A percentile compares a stretch with the other conserved stretches of the same genome.
These are phyloP conservation scores for Grantiella picta DNA, from an alignment of 2,113 vertebrate species.

Conservation along the genomic window DNA sequence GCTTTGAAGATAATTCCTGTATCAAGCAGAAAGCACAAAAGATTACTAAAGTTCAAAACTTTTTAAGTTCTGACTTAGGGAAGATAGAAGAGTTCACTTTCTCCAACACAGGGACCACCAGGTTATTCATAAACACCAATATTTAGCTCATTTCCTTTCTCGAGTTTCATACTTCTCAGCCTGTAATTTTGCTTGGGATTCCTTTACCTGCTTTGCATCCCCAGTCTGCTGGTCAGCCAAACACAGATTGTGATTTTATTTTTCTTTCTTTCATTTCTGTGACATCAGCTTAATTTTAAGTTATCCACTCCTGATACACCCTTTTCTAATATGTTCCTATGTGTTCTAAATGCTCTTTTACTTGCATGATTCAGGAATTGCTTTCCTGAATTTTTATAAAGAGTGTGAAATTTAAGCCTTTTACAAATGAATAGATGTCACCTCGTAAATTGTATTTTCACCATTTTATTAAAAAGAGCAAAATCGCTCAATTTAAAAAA, in stretches of 20 bases:
- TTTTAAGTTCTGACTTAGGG: not conserved
- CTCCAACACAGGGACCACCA: not conserved
- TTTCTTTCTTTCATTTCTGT: not conserved
- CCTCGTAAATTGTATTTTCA: not conserved
- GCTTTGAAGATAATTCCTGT: conserved; percentile 39
- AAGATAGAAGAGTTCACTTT: not conserved
- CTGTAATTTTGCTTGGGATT: not conserved
- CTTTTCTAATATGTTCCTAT: not conserved
- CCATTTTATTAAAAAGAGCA: not conserved
- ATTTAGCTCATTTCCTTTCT: not conserved
- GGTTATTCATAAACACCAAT: not conserved
- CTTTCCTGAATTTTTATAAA: not conserved
- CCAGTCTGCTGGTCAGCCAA: not conserved
- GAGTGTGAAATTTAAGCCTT: not conserved
- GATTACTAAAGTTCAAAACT: not conserved
- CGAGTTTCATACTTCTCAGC: not conserved
- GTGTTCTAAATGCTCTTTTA: not conserved
- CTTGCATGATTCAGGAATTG: not conserved
- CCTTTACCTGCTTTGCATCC: not conserved
- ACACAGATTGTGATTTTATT: not conserved
- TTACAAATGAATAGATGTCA: not conserved
- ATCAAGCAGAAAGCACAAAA: not conserved
- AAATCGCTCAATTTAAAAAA: not conserved
- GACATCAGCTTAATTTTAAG: not conserved
- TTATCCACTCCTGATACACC: rapidly evolving